Evolutionary conservation across 2,113 vertebrate genomes (phyloP).

Genomic region (Amblyornis subalaris): DNA sequence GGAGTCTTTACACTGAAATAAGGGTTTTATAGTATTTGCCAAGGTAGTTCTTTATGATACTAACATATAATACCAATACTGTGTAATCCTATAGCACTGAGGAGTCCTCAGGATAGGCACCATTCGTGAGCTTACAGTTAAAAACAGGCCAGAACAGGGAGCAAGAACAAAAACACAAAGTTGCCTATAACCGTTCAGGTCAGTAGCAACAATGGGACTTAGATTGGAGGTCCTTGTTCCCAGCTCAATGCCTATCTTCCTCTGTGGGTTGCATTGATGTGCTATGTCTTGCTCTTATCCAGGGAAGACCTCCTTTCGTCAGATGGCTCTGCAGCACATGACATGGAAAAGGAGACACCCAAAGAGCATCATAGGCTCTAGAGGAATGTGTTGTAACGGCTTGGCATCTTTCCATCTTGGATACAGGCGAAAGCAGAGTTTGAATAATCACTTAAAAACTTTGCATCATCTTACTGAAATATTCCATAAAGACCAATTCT

Average conservation of each 20-base stretch:
- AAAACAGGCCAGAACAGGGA: neutral
- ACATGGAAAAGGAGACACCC: neutral
- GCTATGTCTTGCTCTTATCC: neutral
- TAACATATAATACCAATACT: neutral
- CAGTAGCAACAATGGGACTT: neutral
- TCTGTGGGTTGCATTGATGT: neutral
- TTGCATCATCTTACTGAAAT: neutral
- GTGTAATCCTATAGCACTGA: neutral
- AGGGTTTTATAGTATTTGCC: neutral
- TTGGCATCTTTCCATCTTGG: neutral
- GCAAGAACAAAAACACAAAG: neutral
- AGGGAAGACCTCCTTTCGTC: neutral
- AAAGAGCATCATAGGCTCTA: neutral
- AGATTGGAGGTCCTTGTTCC: neutral
- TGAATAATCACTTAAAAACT: neutral
- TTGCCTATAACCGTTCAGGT: too few relatives aligned
- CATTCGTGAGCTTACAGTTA: neutral
- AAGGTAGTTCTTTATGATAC: neutral
- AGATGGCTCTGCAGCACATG: neutral
- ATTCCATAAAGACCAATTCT: neutral
- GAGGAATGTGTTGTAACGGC: neutral
- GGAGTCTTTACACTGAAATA: neutral
- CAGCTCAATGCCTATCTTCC: fast-evolving
- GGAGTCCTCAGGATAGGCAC: neutral
- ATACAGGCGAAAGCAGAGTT: neutral